phyloP scores from a whole-genome alignment of 92 coral and sea anemone genomes.

The Palythoa grandiflora region DNA sequence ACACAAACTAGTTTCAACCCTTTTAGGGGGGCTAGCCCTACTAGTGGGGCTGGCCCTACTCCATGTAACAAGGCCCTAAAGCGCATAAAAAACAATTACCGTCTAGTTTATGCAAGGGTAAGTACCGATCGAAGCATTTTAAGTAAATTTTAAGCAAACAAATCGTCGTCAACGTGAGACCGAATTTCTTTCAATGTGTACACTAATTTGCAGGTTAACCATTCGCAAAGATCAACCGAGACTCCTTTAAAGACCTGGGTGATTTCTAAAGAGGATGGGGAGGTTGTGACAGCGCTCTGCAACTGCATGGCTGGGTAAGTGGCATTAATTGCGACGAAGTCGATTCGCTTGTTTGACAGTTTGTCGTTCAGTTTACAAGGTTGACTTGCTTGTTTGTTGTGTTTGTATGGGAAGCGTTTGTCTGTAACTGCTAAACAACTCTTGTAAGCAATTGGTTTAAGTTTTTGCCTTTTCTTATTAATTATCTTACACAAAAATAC shows the following conservation, averaged over 20 bases:
- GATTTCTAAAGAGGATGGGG: conserved; percentile 9
- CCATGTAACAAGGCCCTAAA: too few relatives aligned
- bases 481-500: conserved; percentile 15
- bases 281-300: conserved; percentile 21
- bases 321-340: conserved; percentile 15
- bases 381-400: neutral
- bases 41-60: too few relatives aligned
- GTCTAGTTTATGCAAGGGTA: conserved; percentile 30
- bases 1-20: too few relatives aligned
- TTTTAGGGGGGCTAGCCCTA: too few relatives aligned
- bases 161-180: neutral
- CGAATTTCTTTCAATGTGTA: conserved; percentile 15
- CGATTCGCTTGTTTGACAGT: conserved; percentile 21
- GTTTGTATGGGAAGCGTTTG: conserved; percentile 25
- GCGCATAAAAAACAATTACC: conserved; percentile 32
- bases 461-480: neutral
- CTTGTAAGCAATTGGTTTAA: conserved; percentile 14
- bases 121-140: conserved; percentile 17
- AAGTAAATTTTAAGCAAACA: conserved; percentile 18
- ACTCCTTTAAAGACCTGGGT: conserved; percentile 25
- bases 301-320: conserved; percentile 21
- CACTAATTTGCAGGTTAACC: conserved; percentile 22
- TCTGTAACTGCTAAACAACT: conserved; percentile 19
- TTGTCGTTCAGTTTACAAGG: conserved; percentile 12
- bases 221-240: conserved; percentile 14